These are phyloP conservation scores for Sipha maydis DNA, from an alignment of 2,888 invertebrate species.

Conservation along the genomic window DNA sequence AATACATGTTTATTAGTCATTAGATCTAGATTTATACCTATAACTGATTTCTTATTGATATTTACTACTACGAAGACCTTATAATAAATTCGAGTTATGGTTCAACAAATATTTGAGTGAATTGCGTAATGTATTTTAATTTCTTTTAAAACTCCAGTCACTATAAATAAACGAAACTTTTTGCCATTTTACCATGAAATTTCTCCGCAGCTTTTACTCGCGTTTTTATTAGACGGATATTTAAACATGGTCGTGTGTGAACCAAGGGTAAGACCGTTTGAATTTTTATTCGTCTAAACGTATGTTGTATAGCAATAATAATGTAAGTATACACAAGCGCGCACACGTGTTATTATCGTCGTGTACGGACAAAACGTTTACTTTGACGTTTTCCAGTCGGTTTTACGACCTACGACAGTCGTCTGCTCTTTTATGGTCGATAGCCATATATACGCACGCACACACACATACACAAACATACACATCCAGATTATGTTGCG, in stretches of 20 bases:
- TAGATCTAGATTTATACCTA: no score
- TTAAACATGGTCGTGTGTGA: not conserved
- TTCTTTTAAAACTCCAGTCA: no score
- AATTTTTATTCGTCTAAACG: not conserved
- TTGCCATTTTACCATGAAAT: no score
- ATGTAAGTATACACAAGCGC: not conserved
- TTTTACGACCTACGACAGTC: conserved; percentile 5
- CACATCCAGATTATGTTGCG: not conserved
- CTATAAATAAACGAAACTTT: no score
- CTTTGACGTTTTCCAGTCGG: not conserved
- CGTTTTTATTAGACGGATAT: not conserved
- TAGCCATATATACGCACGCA: not conserved
- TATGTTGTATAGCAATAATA: not conserved
- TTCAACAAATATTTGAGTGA: no score
- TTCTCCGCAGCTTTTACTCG: not conserved
- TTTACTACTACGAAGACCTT: no score
- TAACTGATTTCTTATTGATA: no score
- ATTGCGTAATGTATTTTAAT: no score
- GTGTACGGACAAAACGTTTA: not conserved
- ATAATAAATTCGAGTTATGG: no score
- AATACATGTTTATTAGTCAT: no score
- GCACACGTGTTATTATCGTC: not conserved
- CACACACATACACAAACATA: no score
- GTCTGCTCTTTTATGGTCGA: conserved; percentile 7
- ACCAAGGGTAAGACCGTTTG: not conserved